These are phyloP conservation scores for Therioaphis trifolii DNA, from an alignment of 2,888 invertebrate species.

Conservation along the genomic window DNA sequence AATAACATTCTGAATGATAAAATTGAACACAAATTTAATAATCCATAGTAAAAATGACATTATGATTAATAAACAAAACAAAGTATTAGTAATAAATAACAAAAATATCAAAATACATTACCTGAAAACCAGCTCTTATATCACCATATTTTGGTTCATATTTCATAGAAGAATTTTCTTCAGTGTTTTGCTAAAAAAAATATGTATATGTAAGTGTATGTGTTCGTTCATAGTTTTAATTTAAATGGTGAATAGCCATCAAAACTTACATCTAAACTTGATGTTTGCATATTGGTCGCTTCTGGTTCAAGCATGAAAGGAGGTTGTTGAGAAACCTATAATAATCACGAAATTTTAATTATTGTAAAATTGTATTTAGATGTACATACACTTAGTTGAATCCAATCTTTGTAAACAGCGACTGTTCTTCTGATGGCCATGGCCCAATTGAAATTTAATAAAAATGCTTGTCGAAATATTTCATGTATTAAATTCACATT, in stretches of 20 bases:
- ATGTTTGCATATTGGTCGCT: slow-evolving; percentile 63
- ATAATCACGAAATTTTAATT: slow-evolving; percentile 1
- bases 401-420: slow-evolving; percentile 94
- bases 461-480: slow-evolving; percentile 91
- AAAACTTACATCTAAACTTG: slow-evolving; percentile 56
- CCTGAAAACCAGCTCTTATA: slow-evolving; percentile 59
- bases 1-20: slow-evolving; percentile 68
- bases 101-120: not conserved
- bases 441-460: slow-evolving; percentile 88
- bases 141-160: slow-evolving; percentile 42
- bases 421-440: slow-evolving; percentile 89
- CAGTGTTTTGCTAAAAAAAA: slow-evolving; percentile 67
- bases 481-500: slow-evolving; percentile 96
- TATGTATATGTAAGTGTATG: too few relatives aligned
- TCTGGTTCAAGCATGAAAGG: slow-evolving; percentile 78
- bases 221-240: not conserved
- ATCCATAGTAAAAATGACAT: not conserved
- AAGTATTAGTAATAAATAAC: not conserved
- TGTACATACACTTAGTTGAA: slow-evolving; percentile 81
- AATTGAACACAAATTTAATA: not conserved
- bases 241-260: not conserved
- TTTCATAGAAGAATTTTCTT: not conserved
- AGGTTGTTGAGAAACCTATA: slow-evolving; percentile 78
- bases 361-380: not conserved
- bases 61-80: not conserved